phyloP scores from a whole-genome alignment of 1,140 invertebrate species.

The Matsumurasca onukii region DNA sequence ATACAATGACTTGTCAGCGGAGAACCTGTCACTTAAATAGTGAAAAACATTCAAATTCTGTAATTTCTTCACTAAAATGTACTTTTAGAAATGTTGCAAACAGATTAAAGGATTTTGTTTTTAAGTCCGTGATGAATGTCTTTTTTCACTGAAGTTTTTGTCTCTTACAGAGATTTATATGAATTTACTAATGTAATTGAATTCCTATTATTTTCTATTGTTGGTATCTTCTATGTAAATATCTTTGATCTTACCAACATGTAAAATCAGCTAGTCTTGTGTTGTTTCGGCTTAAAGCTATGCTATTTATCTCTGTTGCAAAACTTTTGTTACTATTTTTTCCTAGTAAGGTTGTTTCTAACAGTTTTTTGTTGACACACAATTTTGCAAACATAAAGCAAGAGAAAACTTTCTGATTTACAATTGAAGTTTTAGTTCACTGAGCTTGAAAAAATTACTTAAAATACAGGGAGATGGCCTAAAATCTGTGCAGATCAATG shows the following conservation, averaged over 20 bases:
- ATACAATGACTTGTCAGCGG: conserved; percentile 9
- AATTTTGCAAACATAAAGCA: too few species aligned
- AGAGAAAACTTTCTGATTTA: too few species aligned
- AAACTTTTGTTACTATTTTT: too few species aligned
- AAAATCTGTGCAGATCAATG: too few species aligned
- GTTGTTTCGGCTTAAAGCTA: background rate
- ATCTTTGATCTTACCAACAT: background rate
- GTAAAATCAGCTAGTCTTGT: background rate
- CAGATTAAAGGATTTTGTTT: conserved; percentile 26
- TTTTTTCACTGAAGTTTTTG: conserved; percentile 9
- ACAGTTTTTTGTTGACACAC: too few species aligned
- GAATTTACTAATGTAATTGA: too few species aligned
- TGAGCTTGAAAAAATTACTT: too few species aligned
- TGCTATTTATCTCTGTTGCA: too few species aligned
- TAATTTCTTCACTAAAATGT: background rate
- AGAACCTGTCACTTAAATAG: background rate
- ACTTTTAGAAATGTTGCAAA: conserved; percentile 22
- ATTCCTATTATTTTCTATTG: background rate
- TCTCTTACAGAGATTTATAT: conserved; percentile 18
- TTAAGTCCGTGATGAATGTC: conserved; percentile 23
- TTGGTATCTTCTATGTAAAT: background rate
- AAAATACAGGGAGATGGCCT: too few species aligned
- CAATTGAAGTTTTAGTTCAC: too few species aligned
- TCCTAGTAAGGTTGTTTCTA: too few species aligned
- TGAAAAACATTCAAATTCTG: background rate